Conservation (phyloP, 2,888 invertebrate species). For the Dasypolia templi region DNA sequence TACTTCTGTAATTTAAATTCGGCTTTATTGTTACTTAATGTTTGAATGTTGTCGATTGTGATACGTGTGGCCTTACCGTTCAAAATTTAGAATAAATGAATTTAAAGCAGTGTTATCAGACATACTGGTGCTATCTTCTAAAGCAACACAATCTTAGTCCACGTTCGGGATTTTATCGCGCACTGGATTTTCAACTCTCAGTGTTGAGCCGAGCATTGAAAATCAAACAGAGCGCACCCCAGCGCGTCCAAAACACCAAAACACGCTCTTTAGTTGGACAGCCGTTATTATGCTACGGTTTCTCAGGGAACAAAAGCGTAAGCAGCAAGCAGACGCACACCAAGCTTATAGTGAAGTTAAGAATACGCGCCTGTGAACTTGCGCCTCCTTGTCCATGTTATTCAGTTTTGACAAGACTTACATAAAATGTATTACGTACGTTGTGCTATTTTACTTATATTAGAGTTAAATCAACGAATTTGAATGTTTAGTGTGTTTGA, state of each 20-base stretch:
- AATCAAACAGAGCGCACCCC: no score
- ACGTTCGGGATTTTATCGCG: no score
- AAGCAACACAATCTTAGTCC: neutral
- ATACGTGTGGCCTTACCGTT: constrained; percentile 53
- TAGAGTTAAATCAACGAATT: neutral
- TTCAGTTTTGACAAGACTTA: neutral
- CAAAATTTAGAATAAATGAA: constrained; percentile 31
- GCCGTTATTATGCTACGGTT: no score
- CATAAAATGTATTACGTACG: neutral
- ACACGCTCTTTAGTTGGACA: no score
- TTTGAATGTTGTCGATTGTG: constrained; percentile 54
- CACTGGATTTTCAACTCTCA: no score
- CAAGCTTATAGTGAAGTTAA: no score
- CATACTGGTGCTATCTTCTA: neutral
- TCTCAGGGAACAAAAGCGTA: no score
- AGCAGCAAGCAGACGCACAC: no score
- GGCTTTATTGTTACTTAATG: constrained; percentile 16
- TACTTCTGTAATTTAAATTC: constrained; percentile 13
- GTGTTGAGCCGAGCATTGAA: no score
- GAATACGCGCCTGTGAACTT: no score
- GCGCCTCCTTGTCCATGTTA: neutral
- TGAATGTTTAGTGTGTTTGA: constrained; percentile 4
- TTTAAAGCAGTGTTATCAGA: neutral
- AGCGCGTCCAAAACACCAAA: no score
- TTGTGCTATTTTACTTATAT: constrained; percentile 17